Evolutionary conservation across 1,140 invertebrate genomes (phyloP), one percentile per base, ranked within the genome.

Genomic region (Daktulosphaira vitifoliae): DNA sequence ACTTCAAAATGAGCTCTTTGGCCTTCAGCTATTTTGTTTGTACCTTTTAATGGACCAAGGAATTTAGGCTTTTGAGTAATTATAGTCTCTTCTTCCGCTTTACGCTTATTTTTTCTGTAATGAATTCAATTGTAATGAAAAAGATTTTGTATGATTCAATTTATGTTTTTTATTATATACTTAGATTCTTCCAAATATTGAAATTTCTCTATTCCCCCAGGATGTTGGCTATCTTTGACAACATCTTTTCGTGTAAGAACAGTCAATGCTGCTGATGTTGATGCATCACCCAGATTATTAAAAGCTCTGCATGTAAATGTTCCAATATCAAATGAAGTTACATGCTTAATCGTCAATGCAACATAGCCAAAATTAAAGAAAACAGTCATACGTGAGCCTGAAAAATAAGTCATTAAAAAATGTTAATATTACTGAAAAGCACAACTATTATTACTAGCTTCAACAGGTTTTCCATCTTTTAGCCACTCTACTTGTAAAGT

Each of bases 281-380:
- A 82, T 26, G 91, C 91, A 76, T 92, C 87, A 1, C 95, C 95
- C 65, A 90, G 81, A 62, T 83, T 82, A 72, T 96, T 96, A 68
- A 82, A 89, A 6, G 92, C 93, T 59, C 84, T 79, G 74, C 92
- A 96, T 18, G 89, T 92, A 71, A 96, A 97, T 67, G 84, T 83
- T 25, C 96, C 96, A 53, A 88, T 84, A 78, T 99, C 96, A 67
- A 90, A 85, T 26, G 88, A 80, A 13, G 89, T 89, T 9, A 96
- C 87, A 68, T 90, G 89, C 73, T 96, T 94, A 65, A 99, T 92
- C 15, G 94, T 96, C 50, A 99, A 75, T 0, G 95, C 95, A 67
- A 97, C 92, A 72, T 96, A 96, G 49, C 94, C 94, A 74, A 96
- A 96, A 73, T 96, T 96, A 74, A 93, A 94, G 80, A 95, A 95